Percentiles rank a stretch among this genome's conserved stretches.
Conservation (phyloP, 2,113 vertebrate genomes). For the Hydrochoerus hydrochaeris region DNA sequence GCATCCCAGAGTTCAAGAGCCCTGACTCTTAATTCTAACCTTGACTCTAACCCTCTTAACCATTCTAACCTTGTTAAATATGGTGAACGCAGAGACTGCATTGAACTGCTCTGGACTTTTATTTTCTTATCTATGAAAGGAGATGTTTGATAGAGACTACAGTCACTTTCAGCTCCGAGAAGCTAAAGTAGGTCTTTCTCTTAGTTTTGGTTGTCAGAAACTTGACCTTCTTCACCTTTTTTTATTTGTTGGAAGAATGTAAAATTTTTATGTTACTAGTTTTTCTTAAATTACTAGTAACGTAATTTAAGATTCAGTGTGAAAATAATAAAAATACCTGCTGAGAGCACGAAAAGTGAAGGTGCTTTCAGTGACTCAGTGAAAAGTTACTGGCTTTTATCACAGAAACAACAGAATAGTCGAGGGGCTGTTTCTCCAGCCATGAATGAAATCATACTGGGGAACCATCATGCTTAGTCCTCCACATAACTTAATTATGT, state of each 20-base stretch:
- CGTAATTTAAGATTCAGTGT: constrained; percentile 57
- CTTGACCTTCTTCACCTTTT: not conserved
- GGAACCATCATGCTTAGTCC: not conserved
- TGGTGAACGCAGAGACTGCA: not conserved
- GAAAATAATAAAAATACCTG: constrained; percentile 54
- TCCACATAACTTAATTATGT: not conserved
- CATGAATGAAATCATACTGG: not conserved
- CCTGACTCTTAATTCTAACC: not conserved
- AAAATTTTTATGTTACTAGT: not conserved
- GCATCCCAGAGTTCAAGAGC: not conserved
- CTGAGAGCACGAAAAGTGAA: not conserved
- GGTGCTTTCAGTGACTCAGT: not conserved
- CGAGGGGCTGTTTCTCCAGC: not conserved
- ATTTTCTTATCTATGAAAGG: constrained; percentile 40
- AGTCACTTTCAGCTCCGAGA: not conserved
- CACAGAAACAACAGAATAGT: not conserved
- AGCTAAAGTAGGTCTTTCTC: not conserved
- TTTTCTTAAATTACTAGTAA: not conserved
- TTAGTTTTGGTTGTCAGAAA: constrained; percentile 49
- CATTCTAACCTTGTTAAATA: not conserved
- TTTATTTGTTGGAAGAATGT: constrained; percentile 32
- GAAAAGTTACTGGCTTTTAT: constrained; percentile 35
- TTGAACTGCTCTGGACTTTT: not conserved
- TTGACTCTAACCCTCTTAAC: not conserved
- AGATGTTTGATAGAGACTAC: not conserved